Percentiles rank a stretch among this genome's conserved stretches.
phyloP scores from a whole-genome alignment of 2,113 vertebrate species.

The Patagioenas fasciata region DNA sequence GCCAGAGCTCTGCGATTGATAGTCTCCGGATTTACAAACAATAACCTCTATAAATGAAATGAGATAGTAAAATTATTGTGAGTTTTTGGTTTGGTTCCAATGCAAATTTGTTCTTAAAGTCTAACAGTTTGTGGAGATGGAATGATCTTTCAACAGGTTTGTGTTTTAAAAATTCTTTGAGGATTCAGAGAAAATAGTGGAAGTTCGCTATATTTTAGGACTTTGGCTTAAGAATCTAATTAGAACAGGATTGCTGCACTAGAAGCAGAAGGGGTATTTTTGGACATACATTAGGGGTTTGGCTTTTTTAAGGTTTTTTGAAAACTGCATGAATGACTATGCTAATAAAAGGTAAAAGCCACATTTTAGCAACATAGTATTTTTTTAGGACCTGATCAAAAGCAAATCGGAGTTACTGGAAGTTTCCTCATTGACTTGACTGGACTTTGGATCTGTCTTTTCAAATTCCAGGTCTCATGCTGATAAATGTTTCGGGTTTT shows the following conservation, averaged over 20 bases:
- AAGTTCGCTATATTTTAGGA: not conserved
- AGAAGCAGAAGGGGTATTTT: not conserved
- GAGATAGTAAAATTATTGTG: not conserved
- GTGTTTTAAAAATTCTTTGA: not conserved
- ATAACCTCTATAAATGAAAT: slow-evolving; percentile 3
- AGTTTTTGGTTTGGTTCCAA: not conserved
- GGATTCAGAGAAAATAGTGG: not conserved
- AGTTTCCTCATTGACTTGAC: not conserved
- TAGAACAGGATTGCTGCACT: not conserved
- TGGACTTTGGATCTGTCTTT: not conserved
- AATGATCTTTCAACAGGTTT: slow-evolving; percentile 16
- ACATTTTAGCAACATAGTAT: not conserved
- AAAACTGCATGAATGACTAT: not conserved
- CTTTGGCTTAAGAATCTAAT: not conserved
- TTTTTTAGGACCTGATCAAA: not conserved
- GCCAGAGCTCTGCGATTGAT: slow-evolving; percentile 7
- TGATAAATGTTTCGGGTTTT: not conserved
- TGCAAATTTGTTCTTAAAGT: not conserved
- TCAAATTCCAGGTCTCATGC: not conserved
- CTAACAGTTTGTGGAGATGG: not conserved
- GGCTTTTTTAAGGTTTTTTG: not conserved
- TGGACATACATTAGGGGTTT: not conserved
- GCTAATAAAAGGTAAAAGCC: not conserved
- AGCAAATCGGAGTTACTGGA: not conserved
- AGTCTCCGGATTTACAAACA: slow-evolving; percentile 10